Percentiles rank a stretch among this genome's conserved stretches.
Evolutionary conservation across 2,888 invertebrate species (phyloP).

Genomic region (Hypsopygia costalis): DNA sequence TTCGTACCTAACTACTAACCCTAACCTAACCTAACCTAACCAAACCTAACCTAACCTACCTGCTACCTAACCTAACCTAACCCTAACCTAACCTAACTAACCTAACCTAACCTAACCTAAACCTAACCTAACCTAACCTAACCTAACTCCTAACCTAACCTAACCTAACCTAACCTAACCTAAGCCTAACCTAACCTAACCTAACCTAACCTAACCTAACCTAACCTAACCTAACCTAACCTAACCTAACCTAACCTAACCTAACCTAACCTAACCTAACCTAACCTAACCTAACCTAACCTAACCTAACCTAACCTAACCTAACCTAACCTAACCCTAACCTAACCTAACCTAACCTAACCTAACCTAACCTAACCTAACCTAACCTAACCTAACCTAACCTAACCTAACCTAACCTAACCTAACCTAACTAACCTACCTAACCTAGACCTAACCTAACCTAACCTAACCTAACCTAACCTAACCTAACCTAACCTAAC

Average conservation of each 20-base stretch:
- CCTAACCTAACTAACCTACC: conserved; percentile 16
- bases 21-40: conserved; percentile 20
- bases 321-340: no score
- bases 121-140: no score
- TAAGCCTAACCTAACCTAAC: conserved; percentile 20
- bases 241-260: conserved; percentile 18
- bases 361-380: conserved; percentile 16
- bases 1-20: conserved; percentile 13
- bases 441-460: conserved; percentile 16
- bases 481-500: conserved; percentile 13
- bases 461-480: conserved; percentile 15
- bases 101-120: no score
- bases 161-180: conserved; percentile 19
- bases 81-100: no score
- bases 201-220: conserved; percentile 18
- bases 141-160: no score
- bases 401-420: conserved; percentile 16
- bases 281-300: conserved; percentile 17
- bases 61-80: conserved; percentile 20
- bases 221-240: conserved; percentile 19
- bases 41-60: conserved; percentile 21
- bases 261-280: conserved; percentile 16
- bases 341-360: conserved; percentile 16
- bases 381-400: conserved; percentile 18
- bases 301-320: conserved; percentile 14